Evolutionary conservation across 1,140 invertebrate species (phyloP).

Genomic region (Drosophila quadrilineata): DNA sequence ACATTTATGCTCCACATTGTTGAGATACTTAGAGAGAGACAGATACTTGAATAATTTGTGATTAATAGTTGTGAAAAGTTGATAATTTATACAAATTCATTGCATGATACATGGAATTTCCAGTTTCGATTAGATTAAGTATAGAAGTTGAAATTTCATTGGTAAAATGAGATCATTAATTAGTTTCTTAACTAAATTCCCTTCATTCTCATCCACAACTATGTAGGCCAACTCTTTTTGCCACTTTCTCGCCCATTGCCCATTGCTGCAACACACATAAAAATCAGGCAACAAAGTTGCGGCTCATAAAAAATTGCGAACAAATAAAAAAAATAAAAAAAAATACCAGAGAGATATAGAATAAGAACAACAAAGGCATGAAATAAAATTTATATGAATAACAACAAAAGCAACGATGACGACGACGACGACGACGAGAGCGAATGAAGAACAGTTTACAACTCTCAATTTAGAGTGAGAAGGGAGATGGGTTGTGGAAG

Average conservation of each 20-base stretch:
- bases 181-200: no score
- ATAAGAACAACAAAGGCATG: slow-evolving; percentile 58
- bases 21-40: no score
- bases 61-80: no score
- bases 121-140: no score
- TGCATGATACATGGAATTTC: no score
- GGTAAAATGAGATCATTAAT: no score
- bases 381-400: slow-evolving; percentile 80
- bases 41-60: no score
- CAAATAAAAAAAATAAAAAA: slow-evolving; percentile 44
- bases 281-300: slow-evolving; percentile 77
- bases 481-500: background rate
- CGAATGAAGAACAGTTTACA: slow-evolving; percentile 62
- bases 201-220: slow-evolving; percentile 17
- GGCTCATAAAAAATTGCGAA: slow-evolving; percentile 69
- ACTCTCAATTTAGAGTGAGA: slow-evolving; percentile 29
- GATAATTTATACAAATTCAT: no score
- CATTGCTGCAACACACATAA: slow-evolving; percentile 69
- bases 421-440: slow-evolving; percentile 8
- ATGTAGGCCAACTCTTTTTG: slow-evolving; percentile 65
- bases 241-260: slow-evolving; percentile 63
- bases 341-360: no score
- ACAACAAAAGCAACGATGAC: slow-evolving; percentile 51
- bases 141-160: no score
- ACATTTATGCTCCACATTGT: no score